Evolutionary conservation across 2,888 invertebrate species (phyloP), one percentile per base, ranked within the genome.

Genomic region (Nyleta sp.): DNA sequence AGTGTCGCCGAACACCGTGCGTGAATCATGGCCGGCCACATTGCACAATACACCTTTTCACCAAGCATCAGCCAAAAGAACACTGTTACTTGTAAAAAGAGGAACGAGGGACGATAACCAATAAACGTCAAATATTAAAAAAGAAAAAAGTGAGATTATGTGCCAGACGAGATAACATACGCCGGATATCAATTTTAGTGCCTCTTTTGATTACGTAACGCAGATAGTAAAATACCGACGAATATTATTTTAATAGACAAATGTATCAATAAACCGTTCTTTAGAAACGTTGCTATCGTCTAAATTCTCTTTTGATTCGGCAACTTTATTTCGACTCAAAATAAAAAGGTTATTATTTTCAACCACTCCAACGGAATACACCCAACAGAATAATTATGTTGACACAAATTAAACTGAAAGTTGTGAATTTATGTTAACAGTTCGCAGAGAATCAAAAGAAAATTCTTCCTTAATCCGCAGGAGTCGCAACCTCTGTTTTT

Each of bases 1-100:
- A 81, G 81, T 82, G 82, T 83, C 81, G 78, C 78, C 72, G 65
- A 80, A 77, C 73, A 55, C 52, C 38, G 65, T 75, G 72, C 60
- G 70, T 75, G 77, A 80, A 68, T 80, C 79, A 79, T 80, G 67
- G 68, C 42, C 57, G 46, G 53, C 68, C 64, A 40, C 40, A 57
- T 67, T 67, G 59, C 50, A 77, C 62, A 73, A 72, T 44, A 60
- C 48, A 38, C 38, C 24, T 59, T 50, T 38, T 76, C 48, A 55
- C 53, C 28, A 73, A 78, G 53, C 44, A 22, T 33, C 22, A 38
- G 31, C 28, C 31, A 65, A 53, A 67, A 55, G 64, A 48, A 46
- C 67, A 53, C 28, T 35, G 48, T 46, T 71, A 40, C 40, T 55
- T 38, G 28, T 11, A 55, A 24, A 55, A 59, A 55, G 13, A n/a